Percentiles rank a stretch among this genome's conserved stretches.
Evolutionary conservation across 2,797 vertebrate species (phyloP).

Genomic region (Myripristis jacobus): DNA sequence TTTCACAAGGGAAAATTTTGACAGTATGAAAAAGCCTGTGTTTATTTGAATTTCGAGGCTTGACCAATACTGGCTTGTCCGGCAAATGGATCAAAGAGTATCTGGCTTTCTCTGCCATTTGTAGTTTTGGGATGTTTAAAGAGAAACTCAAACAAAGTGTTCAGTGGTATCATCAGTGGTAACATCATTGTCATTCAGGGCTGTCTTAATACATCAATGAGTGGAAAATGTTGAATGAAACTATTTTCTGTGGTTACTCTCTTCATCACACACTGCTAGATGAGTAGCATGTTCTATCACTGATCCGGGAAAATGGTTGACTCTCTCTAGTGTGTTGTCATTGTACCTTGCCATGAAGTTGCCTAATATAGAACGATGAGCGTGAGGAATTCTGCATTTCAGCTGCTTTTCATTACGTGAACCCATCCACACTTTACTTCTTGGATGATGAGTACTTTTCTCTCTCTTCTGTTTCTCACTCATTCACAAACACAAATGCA

Average conservation of each 20-base stretch:
- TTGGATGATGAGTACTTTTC: conserved; percentile 12
- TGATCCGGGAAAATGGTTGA: conserved; percentile 71
- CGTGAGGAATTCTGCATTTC: conserved; percentile 69
- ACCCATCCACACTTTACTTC: conserved; percentile 43
- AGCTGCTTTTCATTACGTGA: conserved; percentile 62
- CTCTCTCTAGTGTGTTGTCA: conserved; percentile 62
- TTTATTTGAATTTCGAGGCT: conserved; percentile 72
- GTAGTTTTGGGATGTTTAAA: conserved; percentile 57
- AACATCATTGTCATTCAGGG: conserved; percentile 50
- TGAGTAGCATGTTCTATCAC: conserved; percentile 50
- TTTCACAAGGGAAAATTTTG: conserved; percentile 62
- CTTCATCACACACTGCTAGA: conserved; percentile 56
- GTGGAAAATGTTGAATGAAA: conserved; percentile 38
- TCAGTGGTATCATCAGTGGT: conserved; percentile 17
- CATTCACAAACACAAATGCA: conserved; percentile 2
- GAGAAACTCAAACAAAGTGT: conserved; percentile 54
- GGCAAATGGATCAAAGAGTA: conserved; percentile 58
- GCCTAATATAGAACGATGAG: conserved; percentile 76
- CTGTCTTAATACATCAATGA: conserved; percentile 33
- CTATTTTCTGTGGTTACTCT: conserved; percentile 55
- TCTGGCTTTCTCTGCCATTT: conserved; percentile 46
- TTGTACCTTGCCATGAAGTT: conserved; percentile 71
- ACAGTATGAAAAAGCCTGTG: conserved; percentile 29
- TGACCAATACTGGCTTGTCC: conserved; percentile 44
- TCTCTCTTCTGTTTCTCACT: conserved; percentile 5